Evolutionary conservation across 2,888 invertebrate genomes (phyloP), one percentile per base, ranked within the genome.

Genomic region (Spilosoma lubricipeda): DNA sequence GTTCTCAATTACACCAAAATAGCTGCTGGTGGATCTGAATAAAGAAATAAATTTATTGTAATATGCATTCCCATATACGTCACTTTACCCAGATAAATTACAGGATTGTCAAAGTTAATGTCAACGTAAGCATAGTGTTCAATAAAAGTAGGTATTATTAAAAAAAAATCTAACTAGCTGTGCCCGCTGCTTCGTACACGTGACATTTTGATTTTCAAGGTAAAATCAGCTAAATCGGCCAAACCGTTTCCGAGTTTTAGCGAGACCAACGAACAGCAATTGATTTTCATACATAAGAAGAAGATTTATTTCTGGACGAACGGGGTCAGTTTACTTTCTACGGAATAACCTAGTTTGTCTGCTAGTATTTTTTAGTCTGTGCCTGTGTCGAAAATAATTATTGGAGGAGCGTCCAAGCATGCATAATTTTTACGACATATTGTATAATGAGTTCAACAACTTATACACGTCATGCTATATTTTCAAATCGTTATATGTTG

Each of bases 361-460:
- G 27, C 27, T 63, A 27, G 1, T 30, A 63, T 18, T 63, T 30
- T 63, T 63, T 63, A 63, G 18, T 63, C 30, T 63, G 30, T 63
- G 30, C 18, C 30, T 63, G 63, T 63, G 30, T 15, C 59, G 27
- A 59, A 59, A 59, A 59, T 59, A 59, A 59, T 59, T 27, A 59
- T 59, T 59, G 27, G 59, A 64, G 71, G 27, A 42, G 30, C 42
- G 48, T 33, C 33, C 64, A 45, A 71, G 65, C 45, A 65, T 23
- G n/a, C 45, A 65, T 42, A 48, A 71, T 45, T 65, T 42, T 65
- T 48, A 63, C 42, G 64, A 59, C 63, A 71, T 23, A 27, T 45
- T 48, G 30, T 36, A 30, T 52, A 52, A 68, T 68, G 68, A 68
- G 45, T 52, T 52, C 48, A 68, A 52, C 33, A 52, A 36, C 52